phyloP scores from a whole-genome alignment of 2,113 vertebrate genomes.

The Mellivora capensis region DNA sequence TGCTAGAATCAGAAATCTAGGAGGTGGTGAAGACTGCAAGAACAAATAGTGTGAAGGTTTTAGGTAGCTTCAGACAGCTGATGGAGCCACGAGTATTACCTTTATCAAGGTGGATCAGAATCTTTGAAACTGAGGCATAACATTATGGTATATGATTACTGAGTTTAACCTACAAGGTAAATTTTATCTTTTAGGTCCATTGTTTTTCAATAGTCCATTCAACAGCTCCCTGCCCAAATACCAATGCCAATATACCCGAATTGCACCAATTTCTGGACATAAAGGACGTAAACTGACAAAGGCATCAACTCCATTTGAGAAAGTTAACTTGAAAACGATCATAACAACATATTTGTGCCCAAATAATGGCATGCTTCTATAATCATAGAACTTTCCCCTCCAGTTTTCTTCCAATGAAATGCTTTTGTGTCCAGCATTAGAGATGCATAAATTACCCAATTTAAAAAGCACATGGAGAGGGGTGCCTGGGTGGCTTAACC shows the following conservation, averaged over 20 bases:
- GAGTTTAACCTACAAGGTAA: background rate
- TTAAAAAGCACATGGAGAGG: background rate
- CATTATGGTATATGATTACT: background rate
- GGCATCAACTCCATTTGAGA: background rate
- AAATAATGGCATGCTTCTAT: background rate
- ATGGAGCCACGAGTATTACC: background rate
- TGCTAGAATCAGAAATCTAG: background rate
- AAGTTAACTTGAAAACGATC: background rate
- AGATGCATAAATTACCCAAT: background rate
- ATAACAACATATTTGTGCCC: background rate
- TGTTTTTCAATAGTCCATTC: background rate
- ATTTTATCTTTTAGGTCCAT: background rate
- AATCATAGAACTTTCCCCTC: background rate
- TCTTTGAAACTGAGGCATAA: background rate
- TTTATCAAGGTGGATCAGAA: background rate
- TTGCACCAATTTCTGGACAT: background rate
- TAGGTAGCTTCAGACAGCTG: background rate
- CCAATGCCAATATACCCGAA: background rate
- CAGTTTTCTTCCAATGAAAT: background rate
- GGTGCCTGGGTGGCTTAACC: background rate
- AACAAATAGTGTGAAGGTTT: background rate
- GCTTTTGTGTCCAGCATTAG: background rate
- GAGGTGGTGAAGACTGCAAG: background rate
- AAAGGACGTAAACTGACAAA: background rate
- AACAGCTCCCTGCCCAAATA: background rate